Base-by-base conservation (phyloP, 2,113 vertebrate genomes). In the Datnioides undecimradiatus region DNA sequence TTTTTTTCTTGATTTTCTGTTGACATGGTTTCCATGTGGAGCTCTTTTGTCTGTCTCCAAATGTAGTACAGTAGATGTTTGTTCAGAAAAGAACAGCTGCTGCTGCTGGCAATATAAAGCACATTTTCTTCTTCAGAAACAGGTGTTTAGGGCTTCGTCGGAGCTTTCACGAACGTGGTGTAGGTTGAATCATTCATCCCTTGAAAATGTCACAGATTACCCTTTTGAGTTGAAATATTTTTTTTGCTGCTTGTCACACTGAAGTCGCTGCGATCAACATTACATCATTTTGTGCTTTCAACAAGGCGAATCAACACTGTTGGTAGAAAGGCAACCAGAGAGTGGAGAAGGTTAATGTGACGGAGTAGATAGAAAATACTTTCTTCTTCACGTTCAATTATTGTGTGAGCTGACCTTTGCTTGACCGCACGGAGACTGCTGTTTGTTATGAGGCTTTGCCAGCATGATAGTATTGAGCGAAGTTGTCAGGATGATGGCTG, bases 331-430 rank as follows among this genome's bases (percentile, higher is more conserved):
- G 34, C 6, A 67, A 25, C 43, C 9, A 45, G 36, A 41, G 31
- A 38, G n/a, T 29, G 3, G 33, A 68, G 36, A 41, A 51, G 45
- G 38, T 62, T 19, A 67, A 25, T 68, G 55, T 46, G 31, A 63
- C 1, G 9, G 16, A 60, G 12, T 27, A 54, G 34, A 48, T 29
- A 52, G 34, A 64, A 80, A 69, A 31, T 66, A 34, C 29, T 65
- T 52, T 65, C 34, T 71, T 52, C 41, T 64, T 48, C 1, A 36
- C 6, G 45, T 8, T 77, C 51, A 59, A 7, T 85, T 80, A 79
- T 64, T 45, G 29, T 13, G 27, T 21, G 65, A 72, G 65, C 66
- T 76, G 83, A 86, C 74, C 82, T 87, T 75, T 83, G 40, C 49
- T 58, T 55, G 12, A 46, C 23, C 19, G 10, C 48, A 58, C 8